Evolutionary conservation across 2,888 invertebrate genomes (phyloP).

Genomic region (Ferdinandea cuprea): DNA sequence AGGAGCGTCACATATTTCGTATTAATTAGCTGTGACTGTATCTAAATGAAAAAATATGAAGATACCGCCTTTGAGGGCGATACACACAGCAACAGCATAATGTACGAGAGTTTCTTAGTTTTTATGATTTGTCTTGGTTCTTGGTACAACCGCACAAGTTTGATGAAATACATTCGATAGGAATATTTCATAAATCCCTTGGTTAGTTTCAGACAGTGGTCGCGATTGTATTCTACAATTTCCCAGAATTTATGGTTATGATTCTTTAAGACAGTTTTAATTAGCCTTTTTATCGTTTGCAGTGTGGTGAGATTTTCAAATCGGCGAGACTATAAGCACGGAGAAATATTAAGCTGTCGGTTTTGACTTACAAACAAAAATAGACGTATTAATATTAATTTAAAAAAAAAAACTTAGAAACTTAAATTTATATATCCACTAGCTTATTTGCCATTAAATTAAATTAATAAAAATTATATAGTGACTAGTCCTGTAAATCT

Average conservation of each 20-base stretch:
- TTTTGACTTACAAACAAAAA: neutral
- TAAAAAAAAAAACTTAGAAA: no score
- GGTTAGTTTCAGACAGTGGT: conserved; percentile 78
- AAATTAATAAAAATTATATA: neutral
- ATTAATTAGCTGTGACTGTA: conserved; percentile 69
- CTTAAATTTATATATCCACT: no score
- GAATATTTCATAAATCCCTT: conserved; percentile 75
- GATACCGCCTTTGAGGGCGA: conserved; percentile 65
- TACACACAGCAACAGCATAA: conserved; percentile 2
- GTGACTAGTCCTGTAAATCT: neutral
- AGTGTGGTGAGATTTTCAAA: conserved; percentile 39
- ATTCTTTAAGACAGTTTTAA: conserved; percentile 82
- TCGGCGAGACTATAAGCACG: neutral
- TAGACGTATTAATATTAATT: no score
- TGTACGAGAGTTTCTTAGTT: conserved; percentile 13
- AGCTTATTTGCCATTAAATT: no score
- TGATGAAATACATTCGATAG: conserved; percentile 66
- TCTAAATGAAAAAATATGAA: conserved; percentile 62
- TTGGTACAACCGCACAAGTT: conserved; percentile 32
- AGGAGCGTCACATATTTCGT: conserved; percentile 60
- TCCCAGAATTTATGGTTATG: conserved; percentile 83
- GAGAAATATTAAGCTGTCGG: neutral
- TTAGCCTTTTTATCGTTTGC: conserved; percentile 81
- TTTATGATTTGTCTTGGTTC: conserved; percentile 18
- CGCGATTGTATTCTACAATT: conserved; percentile 81